Percentiles rank a stretch among this genome's conserved stretches.
These are phyloP conservation scores for Gonocerus acuteangulatus DNA, from an alignment of 2,888 invertebrate genomes.

Conservation along the genomic window DNA sequence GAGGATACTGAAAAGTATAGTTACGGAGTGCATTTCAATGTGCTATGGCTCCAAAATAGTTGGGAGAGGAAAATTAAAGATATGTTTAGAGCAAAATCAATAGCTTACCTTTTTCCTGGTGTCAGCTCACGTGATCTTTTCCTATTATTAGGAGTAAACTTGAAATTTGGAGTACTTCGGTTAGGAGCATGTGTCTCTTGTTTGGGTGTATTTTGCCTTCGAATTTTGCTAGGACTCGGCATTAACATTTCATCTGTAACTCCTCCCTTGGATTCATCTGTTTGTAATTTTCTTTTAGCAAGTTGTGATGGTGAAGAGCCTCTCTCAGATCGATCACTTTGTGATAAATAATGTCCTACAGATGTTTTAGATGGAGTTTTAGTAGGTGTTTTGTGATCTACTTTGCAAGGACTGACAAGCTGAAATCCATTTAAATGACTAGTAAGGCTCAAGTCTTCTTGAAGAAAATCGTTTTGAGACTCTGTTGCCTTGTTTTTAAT, in stretches of 20 bases:
- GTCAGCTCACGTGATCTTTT: conserved; percentile 19
- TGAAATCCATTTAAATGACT: conserved; percentile 38
- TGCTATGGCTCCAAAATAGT: no score
- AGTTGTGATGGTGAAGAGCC: background rate
- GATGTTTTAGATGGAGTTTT: conserved; percentile 17
- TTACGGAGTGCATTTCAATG: no score
- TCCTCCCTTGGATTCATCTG: background rate
- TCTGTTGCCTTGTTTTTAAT: conserved; percentile 23
- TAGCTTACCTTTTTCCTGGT: background rate
- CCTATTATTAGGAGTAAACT: background rate
- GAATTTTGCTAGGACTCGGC: conserved; percentile 37
- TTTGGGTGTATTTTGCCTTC: conserved; percentile 23
- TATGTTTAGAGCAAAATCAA: no score
- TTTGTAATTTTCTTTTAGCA: conserved; percentile 19
- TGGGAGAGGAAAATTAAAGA: no score
- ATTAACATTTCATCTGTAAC: conserved; percentile 34
- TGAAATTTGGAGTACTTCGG: background rate
- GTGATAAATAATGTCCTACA: background rate
- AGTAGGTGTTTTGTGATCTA: conserved; percentile 23
- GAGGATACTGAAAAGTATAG: no score
- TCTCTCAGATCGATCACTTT: no score
- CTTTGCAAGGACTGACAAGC: conserved; percentile 37
- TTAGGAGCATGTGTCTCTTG: background rate
- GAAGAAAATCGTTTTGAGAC: conserved; percentile 29
- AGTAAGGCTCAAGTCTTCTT: conserved; percentile 38